Evolutionary conservation across 2,113 vertebrate genomes (phyloP).

Genomic region (Chrysemys picta): DNA sequence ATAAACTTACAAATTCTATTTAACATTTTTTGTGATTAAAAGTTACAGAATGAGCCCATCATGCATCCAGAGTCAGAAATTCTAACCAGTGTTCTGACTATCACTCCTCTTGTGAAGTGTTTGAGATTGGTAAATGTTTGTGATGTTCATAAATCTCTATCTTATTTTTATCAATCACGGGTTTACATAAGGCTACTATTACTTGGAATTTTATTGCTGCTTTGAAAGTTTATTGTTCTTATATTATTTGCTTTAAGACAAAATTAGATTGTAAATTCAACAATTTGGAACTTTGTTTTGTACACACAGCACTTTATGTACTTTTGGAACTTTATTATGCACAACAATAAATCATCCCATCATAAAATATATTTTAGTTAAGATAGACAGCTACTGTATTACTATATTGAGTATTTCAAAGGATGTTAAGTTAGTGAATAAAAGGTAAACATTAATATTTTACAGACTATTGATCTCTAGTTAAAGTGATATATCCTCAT

Average conservation of each 20-base stretch:
- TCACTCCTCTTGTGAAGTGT: neutral
- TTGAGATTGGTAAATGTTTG: neutral
- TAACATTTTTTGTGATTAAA: slow-evolving; percentile 21
- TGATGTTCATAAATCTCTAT: neutral
- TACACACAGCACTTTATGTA: neutral
- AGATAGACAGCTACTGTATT: neutral
- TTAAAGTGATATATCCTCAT: slow-evolving; percentile 4
- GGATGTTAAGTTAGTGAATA: slow-evolving; percentile 3
- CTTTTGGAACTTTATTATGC: neutral
- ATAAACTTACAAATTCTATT: neutral
- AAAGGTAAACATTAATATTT: slow-evolving; percentile 66
- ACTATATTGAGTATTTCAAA: neutral
- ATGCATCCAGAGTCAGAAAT: neutral
- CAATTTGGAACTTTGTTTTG: neutral
- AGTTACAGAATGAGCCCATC: neutral
- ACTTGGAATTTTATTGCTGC: neutral
- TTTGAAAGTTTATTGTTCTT: neutral
- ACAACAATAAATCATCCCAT: neutral
- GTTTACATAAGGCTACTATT: neutral
- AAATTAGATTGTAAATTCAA: neutral
- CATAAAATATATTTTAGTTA: neutral
- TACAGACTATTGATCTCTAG: slow-evolving; percentile 61
- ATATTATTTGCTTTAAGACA: neutral
- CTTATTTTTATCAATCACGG: neutral
- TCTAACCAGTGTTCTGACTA: neutral